phyloP scores from a whole-genome alignment of 2,797 vertebrate genomes.

The Falco novaeseelandiae region DNA sequence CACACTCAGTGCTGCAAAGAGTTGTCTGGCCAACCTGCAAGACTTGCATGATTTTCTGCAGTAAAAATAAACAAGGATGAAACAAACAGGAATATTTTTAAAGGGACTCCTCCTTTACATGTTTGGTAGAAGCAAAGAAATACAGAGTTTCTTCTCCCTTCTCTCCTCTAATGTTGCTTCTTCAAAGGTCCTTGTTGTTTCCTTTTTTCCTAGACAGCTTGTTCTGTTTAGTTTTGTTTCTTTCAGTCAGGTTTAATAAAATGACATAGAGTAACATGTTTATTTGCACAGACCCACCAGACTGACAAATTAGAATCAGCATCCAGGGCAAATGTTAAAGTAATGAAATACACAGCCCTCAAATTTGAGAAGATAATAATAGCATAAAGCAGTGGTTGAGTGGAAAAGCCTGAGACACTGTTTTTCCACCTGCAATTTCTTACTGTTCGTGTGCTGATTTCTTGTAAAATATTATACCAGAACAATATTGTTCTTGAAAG shows the following conservation, averaged over 20 bases:
- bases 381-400: neutral
- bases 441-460: neutral
- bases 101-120: neutral
- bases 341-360: neutral
- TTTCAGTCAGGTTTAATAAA: neutral
- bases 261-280: neutral
- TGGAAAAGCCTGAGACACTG: neutral
- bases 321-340: neutral
- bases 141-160: neutral
- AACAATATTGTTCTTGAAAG: neutral
- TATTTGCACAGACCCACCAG: neutral
- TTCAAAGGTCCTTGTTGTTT: neutral
- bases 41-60: neutral
- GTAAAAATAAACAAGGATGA: neutral
- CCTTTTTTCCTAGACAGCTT: neutral
- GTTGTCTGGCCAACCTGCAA: neutral
- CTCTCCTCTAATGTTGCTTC: neutral
- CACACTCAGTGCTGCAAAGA: neutral
- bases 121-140: neutral
- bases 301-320: neutral
- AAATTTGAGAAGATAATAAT: neutral
- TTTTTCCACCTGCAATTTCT: neutral
- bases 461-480: neutral
- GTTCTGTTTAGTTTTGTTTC: neutral
- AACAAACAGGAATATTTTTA: neutral